A percentile compares a stretch with the other conserved stretches of the same genome.
Conservation (phyloP, 2,797 vertebrate species). For the Rhynchotus rufescens region DNA sequence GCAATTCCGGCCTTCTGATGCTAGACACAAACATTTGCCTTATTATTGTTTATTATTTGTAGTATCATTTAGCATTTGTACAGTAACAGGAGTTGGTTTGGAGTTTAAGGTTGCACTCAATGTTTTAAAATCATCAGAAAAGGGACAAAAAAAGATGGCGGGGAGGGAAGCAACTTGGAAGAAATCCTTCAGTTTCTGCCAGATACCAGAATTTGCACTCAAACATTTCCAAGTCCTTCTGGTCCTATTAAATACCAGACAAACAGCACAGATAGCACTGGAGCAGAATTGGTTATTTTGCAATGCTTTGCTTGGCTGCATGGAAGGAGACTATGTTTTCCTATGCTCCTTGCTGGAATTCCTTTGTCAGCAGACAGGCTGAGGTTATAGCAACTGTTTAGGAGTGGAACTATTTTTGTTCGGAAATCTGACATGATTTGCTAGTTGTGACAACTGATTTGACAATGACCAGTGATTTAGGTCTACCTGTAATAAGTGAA, state of each 20-base stretch:
- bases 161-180: neutral
- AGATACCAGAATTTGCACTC: neutral
- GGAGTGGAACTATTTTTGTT: conserved; percentile 76
- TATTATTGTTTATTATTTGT: neutral
- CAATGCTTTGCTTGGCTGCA: neutral
- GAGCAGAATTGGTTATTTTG: neutral
- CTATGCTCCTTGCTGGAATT: conserved; percentile 33
- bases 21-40: neutral
- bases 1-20: neutral
- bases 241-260: conserved; percentile 8
- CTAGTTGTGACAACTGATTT: conserved; percentile 85
- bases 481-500: conserved; percentile 88
- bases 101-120: neutral
- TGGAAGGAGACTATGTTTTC: neutral
- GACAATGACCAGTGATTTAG: conserved; percentile 89
- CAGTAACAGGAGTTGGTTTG: neutral
- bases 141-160: neutral
- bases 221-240: conserved; percentile 13
- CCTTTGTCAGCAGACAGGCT: conserved; percentile 34
- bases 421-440: conserved; percentile 82
- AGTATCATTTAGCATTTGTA: neutral
- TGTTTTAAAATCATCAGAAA: neutral
- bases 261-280: neutral
- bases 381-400: conserved; percentile 64
- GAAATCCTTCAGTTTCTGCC: neutral